A percentile compares a stretch with the other conserved stretches of the same genome.
Conservation (phyloP, 2,797 vertebrate genomes). For the Muscicapa striata region DNA sequence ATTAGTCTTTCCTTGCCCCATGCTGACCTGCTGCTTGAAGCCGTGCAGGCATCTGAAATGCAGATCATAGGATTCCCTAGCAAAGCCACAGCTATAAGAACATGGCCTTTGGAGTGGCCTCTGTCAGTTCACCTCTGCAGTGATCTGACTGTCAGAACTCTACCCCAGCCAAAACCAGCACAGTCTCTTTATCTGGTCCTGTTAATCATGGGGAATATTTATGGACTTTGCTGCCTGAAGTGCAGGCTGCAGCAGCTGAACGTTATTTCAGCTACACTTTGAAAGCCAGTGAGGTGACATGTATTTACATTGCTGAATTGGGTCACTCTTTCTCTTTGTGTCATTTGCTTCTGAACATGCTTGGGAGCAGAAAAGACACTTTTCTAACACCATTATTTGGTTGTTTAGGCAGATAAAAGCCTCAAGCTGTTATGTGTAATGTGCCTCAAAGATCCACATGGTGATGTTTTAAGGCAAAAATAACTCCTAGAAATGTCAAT, state of each 20-base stretch:
- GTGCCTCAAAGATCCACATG: not conserved
- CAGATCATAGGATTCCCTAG: not conserved
- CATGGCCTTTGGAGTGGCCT: not conserved
- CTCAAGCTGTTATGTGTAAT: not conserved
- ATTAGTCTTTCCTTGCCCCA: not conserved
- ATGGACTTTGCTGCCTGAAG: not conserved
- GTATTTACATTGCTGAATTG: not conserved
- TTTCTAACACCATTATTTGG: slow-evolving; percentile 9
- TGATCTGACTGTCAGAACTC: not conserved
- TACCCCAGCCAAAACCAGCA: not conserved
- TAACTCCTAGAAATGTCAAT: not conserved
- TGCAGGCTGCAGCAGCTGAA: not conserved
- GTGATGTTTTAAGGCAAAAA: slow-evolving; percentile 14
- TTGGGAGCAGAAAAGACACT: not conserved
- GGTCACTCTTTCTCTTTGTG: not conserved
- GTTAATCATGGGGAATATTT: not conserved
- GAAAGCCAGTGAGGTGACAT: not conserved
- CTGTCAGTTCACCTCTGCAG: not conserved
- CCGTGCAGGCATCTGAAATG: not conserved
- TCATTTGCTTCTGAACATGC: not conserved
- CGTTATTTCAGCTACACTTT: not conserved
- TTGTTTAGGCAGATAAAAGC: slow-evolving; percentile 47
- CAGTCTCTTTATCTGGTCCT: not conserved
- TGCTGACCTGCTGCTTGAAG: not conserved
- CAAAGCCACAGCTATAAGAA: not conserved